These are phyloP conservation scores for Pimephales promelas DNA, from an alignment of 2,113 vertebrate species.

Conservation along the genomic window DNA sequence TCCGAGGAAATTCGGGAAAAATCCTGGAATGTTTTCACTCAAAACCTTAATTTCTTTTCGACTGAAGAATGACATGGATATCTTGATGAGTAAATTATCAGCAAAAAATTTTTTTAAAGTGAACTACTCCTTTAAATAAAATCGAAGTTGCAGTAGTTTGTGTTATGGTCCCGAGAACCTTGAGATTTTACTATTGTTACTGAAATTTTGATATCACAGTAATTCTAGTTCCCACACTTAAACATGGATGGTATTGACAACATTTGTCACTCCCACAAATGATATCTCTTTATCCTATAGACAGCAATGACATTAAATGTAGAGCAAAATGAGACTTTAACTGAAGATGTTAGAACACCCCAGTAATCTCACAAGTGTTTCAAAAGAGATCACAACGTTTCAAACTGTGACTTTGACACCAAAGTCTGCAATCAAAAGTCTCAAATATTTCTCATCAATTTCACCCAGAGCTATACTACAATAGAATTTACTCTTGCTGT, in stretches of 20 bases:
- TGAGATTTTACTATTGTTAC: too few species aligned
- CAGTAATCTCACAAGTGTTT: background rate
- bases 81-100: too few species aligned
- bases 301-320: background rate
- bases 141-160: background rate
- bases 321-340: background rate
- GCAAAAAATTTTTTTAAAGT: too few species aligned
- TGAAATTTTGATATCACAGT: too few species aligned
- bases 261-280: background rate
- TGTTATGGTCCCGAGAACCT: background rate
- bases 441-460: background rate
- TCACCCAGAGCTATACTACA: background rate
- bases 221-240: background rate
- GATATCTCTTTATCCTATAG: background rate
- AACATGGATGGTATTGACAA: background rate
- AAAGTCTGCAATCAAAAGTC: background rate
- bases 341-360: background rate
- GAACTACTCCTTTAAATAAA: too few species aligned
- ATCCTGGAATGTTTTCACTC: too few species aligned
- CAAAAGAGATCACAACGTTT: background rate
- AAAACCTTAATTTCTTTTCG: too few species aligned
- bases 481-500: background rate
- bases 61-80: too few species aligned
- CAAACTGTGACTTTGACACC: constrained; percentile 2
- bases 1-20: too few species aligned